A percentile compares a stretch with the other conserved stretches of the same genome.
Evolutionary conservation across 2,113 vertebrate species (phyloP).

Genomic region (Crotalus horridus): DNA sequence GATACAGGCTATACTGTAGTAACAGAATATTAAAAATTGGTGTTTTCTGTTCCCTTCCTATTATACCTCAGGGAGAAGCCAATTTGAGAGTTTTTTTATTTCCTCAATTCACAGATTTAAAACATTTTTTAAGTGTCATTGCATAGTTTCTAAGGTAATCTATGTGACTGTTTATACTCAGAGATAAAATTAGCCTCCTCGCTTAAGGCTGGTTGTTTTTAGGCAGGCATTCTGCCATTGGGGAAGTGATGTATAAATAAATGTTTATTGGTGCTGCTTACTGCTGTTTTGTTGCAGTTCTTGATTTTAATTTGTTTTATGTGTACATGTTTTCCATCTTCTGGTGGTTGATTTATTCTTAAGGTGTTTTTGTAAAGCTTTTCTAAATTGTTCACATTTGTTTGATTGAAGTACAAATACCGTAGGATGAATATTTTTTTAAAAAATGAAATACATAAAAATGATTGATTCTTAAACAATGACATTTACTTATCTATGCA

Average conservation of each 20-base stretch:
- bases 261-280: background rate
- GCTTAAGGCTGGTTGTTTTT: background rate
- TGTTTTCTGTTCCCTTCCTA: background rate
- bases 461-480: background rate
- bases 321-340: background rate
- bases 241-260: background rate
- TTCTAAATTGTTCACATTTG: background rate
- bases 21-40: background rate
- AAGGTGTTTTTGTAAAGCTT: background rate
- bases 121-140: background rate
- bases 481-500: background rate
- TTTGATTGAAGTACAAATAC: background rate
- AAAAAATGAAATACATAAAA: background rate
- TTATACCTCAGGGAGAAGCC: background rate
- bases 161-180: background rate
- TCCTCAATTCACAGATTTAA: background rate
- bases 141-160: background rate
- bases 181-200: background rate
- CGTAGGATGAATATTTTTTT: background rate
- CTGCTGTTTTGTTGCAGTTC: background rate
- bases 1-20: background rate
- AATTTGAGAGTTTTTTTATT: background rate
- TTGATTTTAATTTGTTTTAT: background rate
- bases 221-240: background rate
- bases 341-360: background rate